A percentile compares a stretch with the other conserved stretches of the same genome.
phyloP scores from a whole-genome alignment of 53 echinoderm and acorn worm genomes.

The Holothuria leucospilota region DNA sequence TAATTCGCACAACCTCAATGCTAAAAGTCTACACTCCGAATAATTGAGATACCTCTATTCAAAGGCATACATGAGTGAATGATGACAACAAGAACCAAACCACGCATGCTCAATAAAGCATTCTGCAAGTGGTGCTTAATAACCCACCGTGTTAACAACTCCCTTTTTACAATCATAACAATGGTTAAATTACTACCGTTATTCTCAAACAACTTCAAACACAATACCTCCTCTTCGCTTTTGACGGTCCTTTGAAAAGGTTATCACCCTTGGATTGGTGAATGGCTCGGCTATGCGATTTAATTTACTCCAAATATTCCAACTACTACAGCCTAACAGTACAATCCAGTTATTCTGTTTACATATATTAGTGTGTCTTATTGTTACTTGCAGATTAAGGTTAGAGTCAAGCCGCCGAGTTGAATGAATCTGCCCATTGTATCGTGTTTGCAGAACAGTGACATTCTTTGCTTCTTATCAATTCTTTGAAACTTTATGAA shows the following conservation, averaged over 20 bases:
- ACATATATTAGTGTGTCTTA: conserved; percentile 25
- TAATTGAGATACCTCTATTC: too few relatives aligned
- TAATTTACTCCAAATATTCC: conserved; percentile 2
- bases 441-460: background rate
- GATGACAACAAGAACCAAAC: too few relatives aligned
- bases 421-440: conserved; percentile 34
- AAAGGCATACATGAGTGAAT: too few relatives aligned
- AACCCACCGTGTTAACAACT: too few relatives aligned
- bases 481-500: too few relatives aligned
- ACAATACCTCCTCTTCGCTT: background rate
- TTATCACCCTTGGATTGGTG: conserved; percentile 2
- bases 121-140: too few relatives aligned
- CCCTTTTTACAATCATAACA: background rate
- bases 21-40: too few relatives aligned
- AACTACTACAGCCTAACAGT: background rate
- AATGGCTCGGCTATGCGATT: background rate
- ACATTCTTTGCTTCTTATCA: too few relatives aligned
- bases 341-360: conserved; percentile 22
- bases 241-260: background rate
- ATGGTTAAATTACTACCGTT: conserved; percentile 22
- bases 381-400: background rate
- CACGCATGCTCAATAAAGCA: too few relatives aligned
- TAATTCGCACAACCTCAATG: too few relatives aligned
- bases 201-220: background rate
- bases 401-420: conserved; percentile 9